Percentiles rank a stretch among this genome's conserved stretches.
These are phyloP conservation scores for Leuciscus waleckii DNA, from an alignment of 2,797 vertebrate genomes.

Conservation along the genomic window DNA sequence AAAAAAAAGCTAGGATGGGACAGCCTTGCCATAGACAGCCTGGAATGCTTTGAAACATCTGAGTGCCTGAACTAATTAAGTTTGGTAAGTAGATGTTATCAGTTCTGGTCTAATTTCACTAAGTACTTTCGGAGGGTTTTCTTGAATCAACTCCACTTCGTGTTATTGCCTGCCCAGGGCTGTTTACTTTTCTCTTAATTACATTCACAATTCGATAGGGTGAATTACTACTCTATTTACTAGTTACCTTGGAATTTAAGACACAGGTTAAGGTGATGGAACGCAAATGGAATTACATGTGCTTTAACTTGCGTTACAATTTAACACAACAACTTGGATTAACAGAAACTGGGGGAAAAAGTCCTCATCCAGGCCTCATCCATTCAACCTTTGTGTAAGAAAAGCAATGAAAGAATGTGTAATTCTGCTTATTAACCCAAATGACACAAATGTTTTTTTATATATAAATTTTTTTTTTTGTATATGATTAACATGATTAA, in stretches of 20 bases:
- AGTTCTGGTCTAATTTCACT: constrained; percentile 74
- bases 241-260: constrained; percentile 50
- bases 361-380: background rate
- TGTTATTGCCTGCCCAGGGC: constrained; percentile 80
- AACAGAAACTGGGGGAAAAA: background rate
- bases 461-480: background rate
- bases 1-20: constrained; percentile 33
- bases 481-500: background rate
- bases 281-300: constrained; percentile 51
- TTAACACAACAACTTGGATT: background rate
- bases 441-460: background rate
- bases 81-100: constrained; percentile 78
- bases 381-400: background rate
- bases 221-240: constrained; percentile 56
- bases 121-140: constrained; percentile 62
- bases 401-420: background rate
- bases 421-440: background rate
- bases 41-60: constrained; percentile 60
- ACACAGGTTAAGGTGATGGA: constrained; percentile 53
- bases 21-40: constrained; percentile 49
- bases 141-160: constrained; percentile 77
- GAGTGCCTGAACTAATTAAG: constrained; percentile 76
- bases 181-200: constrained; percentile 70
- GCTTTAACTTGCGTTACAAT: constrained; percentile 27
- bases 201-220: constrained; percentile 58